phyloP scores from a whole-genome alignment of 1,140 invertebrate species.

The Cherax quadricarinatus region DNA sequence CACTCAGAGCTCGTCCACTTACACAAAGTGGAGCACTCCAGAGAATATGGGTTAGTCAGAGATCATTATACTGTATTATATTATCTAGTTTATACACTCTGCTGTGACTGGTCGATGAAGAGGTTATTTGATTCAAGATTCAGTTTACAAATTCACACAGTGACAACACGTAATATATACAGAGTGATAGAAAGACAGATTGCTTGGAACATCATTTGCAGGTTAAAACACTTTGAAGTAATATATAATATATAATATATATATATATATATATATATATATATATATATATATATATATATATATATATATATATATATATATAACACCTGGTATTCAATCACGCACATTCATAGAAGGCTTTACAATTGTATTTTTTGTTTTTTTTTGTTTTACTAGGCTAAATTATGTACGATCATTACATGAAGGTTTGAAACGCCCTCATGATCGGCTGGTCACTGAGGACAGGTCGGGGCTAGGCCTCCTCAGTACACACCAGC shows the following conservation, averaged over 20 bases:
- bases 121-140: background rate
- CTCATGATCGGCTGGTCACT: background rate
- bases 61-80: background rate
- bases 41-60: background rate
- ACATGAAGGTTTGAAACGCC: background rate
- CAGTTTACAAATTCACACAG: background rate
- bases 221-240: background rate
- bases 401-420: background rate
- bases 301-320: background rate
- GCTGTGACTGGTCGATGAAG: background rate
- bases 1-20: background rate
- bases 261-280: background rate
- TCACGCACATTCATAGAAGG: background rate
- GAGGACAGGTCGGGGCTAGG: background rate
- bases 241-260: background rate
- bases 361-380: background rate
- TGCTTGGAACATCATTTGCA: background rate
- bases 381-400: background rate
- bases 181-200: background rate
- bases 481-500: background rate
- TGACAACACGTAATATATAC: background rate
- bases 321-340: background rate
- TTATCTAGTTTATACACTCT: background rate
- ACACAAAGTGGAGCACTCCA: background rate
- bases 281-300: background rate